A percentile compares a stretch with the other conserved stretches of the same genome.
phyloP scores from a whole-genome alignment of 2,113 vertebrate species.

The Aphyosemion australe region DNA sequence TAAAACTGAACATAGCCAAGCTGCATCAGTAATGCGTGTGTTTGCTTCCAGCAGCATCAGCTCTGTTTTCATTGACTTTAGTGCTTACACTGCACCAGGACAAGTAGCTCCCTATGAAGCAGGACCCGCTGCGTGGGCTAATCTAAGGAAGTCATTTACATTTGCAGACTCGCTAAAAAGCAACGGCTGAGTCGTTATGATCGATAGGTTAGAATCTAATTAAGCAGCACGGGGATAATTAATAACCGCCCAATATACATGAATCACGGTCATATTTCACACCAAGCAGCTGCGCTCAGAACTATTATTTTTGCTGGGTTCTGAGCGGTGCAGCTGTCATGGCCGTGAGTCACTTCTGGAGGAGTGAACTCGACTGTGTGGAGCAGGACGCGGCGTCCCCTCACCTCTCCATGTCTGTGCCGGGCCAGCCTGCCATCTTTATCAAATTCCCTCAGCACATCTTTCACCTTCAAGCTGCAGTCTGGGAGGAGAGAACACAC shows the following conservation, averaged over 20 bases:
- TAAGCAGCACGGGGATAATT: slow-evolving; percentile 38
- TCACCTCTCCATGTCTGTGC: slow-evolving; percentile 87
- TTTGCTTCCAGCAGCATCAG: slow-evolving; percentile 16
- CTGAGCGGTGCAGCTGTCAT: slow-evolving; percentile 1
- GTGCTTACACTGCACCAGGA: slow-evolving; percentile 45
- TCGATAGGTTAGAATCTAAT: slow-evolving; percentile 50
- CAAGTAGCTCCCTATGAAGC: slow-evolving; percentile 28
- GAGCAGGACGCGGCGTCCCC: slow-evolving; percentile 49
- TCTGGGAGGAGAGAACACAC: slow-evolving; percentile 75
- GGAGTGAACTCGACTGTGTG: slow-evolving; percentile 16
- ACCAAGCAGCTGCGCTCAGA: neutral
- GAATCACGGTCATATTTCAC: slow-evolving; percentile 31
- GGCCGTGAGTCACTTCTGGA: slow-evolving; percentile 13
- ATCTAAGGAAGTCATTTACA: slow-evolving; percentile 60
- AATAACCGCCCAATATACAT: slow-evolving; percentile 26
- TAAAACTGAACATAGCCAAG: neutral
- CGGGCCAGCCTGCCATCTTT: slow-evolving; percentile 79
- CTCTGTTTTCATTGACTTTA: slow-evolving; percentile 36
- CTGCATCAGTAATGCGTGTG: neutral
- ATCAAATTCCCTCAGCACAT: slow-evolving; percentile 87
- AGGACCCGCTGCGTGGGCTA: slow-evolving; percentile 56
- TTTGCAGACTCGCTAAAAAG: slow-evolving; percentile 30
- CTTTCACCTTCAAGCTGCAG: slow-evolving; percentile 88
- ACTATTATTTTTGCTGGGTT: slow-evolving; percentile 8
- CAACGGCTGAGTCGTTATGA: slow-evolving; percentile 48